Percentiles rank a stretch among this genome's conserved stretches.
Evolutionary conservation across 35 echinoderm and acorn worm genomes (phyloP).

Genomic region (Acanthaster planci): DNA sequence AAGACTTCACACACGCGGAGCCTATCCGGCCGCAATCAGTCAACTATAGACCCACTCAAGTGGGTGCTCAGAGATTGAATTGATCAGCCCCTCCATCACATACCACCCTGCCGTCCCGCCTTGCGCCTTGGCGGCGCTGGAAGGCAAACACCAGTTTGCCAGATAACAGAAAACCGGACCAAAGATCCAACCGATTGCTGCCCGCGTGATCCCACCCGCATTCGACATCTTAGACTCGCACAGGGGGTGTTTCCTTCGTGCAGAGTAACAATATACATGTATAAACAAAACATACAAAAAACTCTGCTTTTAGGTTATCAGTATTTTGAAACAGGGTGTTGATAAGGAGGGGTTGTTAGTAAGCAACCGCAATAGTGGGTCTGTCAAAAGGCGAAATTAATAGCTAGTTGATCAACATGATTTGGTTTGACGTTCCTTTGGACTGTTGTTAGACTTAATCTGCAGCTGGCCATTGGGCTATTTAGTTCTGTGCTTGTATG

Average conservation of each 20-base stretch:
- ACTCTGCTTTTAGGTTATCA: constrained; percentile 16
- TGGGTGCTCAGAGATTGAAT: background rate
- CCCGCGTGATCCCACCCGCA: background rate
- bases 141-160: constrained; percentile 19
- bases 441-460: background rate
- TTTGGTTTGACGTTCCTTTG: constrained; percentile 2
- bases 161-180: background rate
- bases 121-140: constrained; percentile 12
- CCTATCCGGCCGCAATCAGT: constrained; percentile 22
- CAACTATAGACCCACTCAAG: constrained; percentile 27
- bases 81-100: background rate
- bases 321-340: background rate
- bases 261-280: too few species aligned
- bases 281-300: too few species aligned
- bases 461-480: too few species aligned
- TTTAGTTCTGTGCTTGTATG: too few species aligned
- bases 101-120: background rate
- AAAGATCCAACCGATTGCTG: constrained; percentile 4
- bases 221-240: background rate
- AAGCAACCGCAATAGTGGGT: background rate
- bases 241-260: too few species aligned
- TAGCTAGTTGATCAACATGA: background rate
- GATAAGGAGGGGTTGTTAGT: constrained; percentile 11
- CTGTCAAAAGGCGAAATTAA: background rate
- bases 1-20: constrained; percentile 4